phyloP scores from a whole-genome alignment of 2,888 invertebrate species.

The Tenthredo amoena region DNA sequence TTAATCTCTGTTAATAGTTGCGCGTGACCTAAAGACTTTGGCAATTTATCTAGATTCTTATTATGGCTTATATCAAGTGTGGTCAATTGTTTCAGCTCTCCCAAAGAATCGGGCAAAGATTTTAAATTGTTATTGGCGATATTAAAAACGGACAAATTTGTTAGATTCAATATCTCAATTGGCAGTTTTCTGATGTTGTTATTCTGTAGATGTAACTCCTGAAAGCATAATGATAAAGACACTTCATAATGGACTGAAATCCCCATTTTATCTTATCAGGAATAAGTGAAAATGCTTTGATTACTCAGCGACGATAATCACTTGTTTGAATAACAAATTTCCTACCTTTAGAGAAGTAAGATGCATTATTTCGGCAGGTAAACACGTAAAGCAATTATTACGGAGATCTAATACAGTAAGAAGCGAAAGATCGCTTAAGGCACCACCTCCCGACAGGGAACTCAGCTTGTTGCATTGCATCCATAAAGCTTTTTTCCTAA shows the following conservation, averaged over 20 bases:
- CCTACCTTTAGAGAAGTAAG: constrained; percentile 84
- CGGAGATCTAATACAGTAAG: constrained; percentile 85
- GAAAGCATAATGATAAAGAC: constrained; percentile 60
- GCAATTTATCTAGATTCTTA: constrained; percentile 81
- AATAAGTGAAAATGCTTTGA: not conserved
- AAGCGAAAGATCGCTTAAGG: constrained; percentile 84
- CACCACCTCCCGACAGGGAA: constrained; percentile 86
- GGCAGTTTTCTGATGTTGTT: constrained; percentile 87
- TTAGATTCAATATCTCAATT: constrained; percentile 83
- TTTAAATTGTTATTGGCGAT: constrained; percentile 86
- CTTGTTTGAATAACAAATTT: too few species aligned
- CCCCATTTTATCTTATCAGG: not conserved
- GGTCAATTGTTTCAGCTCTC: constrained; percentile 82
- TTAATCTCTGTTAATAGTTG: constrained; percentile 82
- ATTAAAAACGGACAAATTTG: constrained; percentile 84
- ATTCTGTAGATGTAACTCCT: constrained; percentile 88
- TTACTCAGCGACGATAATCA: not conserved
- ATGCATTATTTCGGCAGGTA: constrained; percentile 84
- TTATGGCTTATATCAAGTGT: constrained; percentile 83
- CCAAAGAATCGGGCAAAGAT: constrained; percentile 83
- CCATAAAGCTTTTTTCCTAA: constrained; percentile 86
- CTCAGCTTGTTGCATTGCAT: constrained; percentile 86
- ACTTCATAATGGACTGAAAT: not conserved
- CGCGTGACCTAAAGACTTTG: constrained; percentile 84
- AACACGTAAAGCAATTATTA: constrained; percentile 82